These are phyloP conservation scores for Camelus bactrianus DNA, from an alignment of 2,113 vertebrate genomes.

Conservation along the genomic window DNA sequence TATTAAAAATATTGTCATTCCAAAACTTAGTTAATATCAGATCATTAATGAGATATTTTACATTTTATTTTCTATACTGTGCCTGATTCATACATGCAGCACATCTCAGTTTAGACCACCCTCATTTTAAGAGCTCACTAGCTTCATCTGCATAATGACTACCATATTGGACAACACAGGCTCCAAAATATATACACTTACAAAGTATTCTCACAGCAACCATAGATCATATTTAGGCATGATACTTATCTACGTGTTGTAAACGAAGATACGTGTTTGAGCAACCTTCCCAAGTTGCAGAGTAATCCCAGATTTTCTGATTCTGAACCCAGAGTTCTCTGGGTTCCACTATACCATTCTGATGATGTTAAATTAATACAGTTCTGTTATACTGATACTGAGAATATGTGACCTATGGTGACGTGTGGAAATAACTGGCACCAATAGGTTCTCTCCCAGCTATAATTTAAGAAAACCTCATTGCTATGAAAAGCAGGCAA, in stretches of 20 bases:
- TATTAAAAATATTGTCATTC: slow-evolving; percentile 4
- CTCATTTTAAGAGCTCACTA: background rate
- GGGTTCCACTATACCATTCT: background rate
- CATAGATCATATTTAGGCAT: background rate
- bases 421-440: background rate
- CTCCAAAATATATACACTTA: background rate
- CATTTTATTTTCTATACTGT: background rate
- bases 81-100: background rate
- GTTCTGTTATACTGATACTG: background rate
- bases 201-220: background rate
- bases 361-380: background rate
- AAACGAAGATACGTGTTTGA: background rate
- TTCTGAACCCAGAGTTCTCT: background rate
- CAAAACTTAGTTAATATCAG: background rate
- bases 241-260: background rate
- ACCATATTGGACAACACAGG: too few relatives aligned
- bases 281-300: background rate
- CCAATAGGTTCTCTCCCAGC: background rate
- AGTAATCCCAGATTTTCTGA: background rate
- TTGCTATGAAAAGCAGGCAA: background rate
- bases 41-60: background rate
- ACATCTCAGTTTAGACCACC: background rate
- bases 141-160: background rate
- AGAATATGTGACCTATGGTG: background rate
- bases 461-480: background rate